Evolutionary conservation across 2,888 invertebrate genomes (phyloP), one percentile per base, ranked within the genome.

Genomic region (Cetonia aurata): DNA sequence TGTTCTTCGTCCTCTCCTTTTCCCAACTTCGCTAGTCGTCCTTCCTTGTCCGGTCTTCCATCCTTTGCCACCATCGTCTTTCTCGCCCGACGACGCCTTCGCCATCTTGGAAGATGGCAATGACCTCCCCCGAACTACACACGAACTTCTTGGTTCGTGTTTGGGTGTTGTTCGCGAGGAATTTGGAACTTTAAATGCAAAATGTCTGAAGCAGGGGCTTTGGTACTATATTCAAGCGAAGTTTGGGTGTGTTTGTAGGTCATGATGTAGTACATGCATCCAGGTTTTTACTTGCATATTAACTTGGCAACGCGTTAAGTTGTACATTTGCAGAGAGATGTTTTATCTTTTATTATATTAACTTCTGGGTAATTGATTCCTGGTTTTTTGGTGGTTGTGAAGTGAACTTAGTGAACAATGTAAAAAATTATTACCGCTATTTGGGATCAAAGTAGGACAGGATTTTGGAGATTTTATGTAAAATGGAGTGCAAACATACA

Each of bases 81-180:
- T 19, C n/a, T 52, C 9, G 13, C 19, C n/a, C 15, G 50, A 4
- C 19, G 50, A 50, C 48, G 48, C 37, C 31, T 15, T 50, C 10
- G 57, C 57, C 57, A 57, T 65, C 62, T 65, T 50, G 50, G 62
- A 50, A 33, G 50, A 50, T 65, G 62, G 62, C 62, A 65, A 65
- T 65, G 62, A 65, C 62, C 62, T 37, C 62, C 17, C n/a, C 15
- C 17, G 46, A 50, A 50, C 50, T 37, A 65, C 15, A 65, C 62
- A 50, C 62, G 62, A 65, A 37, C 37, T 33, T 50, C 62, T 65
- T 50, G 57, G 57, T 57, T 42, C 42, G 57, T 57, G 42, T 57
- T 57, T 57, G 57, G 57, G 42, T 42, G 57, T 57, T 56, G 55
- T 56, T 37, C 13, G 19, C 57, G 42, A 33, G 42, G 57, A 57